These are phyloP conservation scores for Hypotaenidia okinawae DNA, from an alignment of 2,797 vertebrate species.

Conservation along the genomic window DNA sequence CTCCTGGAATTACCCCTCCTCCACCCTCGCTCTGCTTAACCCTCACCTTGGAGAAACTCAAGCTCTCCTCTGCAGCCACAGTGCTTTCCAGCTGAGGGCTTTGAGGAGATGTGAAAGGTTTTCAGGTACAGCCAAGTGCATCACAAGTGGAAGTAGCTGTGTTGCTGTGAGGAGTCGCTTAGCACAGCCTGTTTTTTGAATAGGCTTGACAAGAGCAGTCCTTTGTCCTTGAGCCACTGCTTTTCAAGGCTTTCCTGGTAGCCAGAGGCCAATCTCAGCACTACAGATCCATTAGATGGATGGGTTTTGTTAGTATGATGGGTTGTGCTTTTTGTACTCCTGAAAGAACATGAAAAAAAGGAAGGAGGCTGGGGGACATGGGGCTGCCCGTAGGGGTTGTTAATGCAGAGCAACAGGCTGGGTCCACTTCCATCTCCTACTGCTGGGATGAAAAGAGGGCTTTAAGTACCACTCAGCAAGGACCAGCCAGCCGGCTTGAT, in stretches of 20 bases:
- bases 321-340: not conserved
- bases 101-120: not conserved
- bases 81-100: not conserved
- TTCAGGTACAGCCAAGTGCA: not conserved
- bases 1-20: not conserved
- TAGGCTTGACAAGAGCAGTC: not conserved
- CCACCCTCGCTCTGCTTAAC: not conserved
- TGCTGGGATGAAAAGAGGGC: not conserved
- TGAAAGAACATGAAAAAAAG: not conserved
- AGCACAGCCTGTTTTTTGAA: not conserved
- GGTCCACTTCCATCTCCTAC: not conserved
- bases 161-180: not conserved
- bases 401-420: not conserved
- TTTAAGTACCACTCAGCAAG: not conserved
- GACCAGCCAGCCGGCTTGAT: not conserved
- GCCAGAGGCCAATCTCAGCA: not conserved
- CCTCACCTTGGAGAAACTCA: not conserved
- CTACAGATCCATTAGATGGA: not conserved
- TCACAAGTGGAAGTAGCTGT: not conserved
- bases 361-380: accelerated
- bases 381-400: not conserved
- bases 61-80: not conserved
- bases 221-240: not conserved
- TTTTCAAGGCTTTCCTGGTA: not conserved
- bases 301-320: not conserved